Evolutionary conservation across 2,797 vertebrate species (phyloP), one percentile per base, ranked within the genome.

Genomic region (Hoplostethus atlanticus): DNA sequence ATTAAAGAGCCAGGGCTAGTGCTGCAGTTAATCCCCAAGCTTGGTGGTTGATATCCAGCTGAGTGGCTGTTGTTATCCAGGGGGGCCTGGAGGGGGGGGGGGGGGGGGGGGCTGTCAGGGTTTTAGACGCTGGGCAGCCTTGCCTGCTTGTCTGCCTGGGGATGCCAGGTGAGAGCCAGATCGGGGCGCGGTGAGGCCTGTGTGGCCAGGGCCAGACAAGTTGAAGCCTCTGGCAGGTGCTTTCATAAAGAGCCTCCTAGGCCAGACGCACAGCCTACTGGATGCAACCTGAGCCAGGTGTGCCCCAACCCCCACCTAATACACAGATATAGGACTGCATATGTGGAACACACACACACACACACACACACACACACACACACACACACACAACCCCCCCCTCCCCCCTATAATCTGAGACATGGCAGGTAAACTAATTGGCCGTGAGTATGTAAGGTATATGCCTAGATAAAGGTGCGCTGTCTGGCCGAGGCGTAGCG

Each of bases 381-480:
- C 59, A 63, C 59, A 28, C 71, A 31, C 9, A 62, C 72, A 51
- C 63, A 74, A 42, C 68, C 52, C 52, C 42, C 47, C 72, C 66
- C n/a, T n/a, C 52, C 38, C 61, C 17, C 28, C 54, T 74, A 79
- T 83, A 77, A 84, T 80, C 83, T 0, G 47, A 84, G 80, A 89
- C 48, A 60, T 91, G 87, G 79, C 91, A 90, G 91, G 85, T 83
- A 76, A 92, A 91, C 92, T 87, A 93, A 93, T 93, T 92, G 89
- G 84, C 80, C 68, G 47, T 80, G 84, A 90, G 82, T 73, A 76
- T 84, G 86, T 89, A 90, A 91, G 73, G 55, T 83, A 89, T 86
- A 92, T 55, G 74, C 76, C 1, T 60, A 86, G 89, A 93, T 94
- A 89, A 93, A 90, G 85, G 84, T 84, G 85, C 64, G 60, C 87